phyloP scores from a whole-genome alignment of 1,140 invertebrate genomes.

The Lepidurus arcticus region DNA sequence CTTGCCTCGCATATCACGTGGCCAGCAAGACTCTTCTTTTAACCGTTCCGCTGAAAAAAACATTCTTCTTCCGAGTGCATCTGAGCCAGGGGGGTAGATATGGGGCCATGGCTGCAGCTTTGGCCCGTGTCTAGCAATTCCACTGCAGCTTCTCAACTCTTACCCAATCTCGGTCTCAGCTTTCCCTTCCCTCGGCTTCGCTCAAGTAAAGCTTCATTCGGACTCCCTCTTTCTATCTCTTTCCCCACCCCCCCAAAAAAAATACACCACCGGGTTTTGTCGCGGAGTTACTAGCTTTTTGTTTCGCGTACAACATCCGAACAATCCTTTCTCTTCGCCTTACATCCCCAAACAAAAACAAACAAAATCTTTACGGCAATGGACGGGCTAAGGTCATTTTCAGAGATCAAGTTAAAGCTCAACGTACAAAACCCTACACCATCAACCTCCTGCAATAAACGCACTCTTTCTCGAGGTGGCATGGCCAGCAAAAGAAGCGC shows the following conservation, averaged over 20 bases:
- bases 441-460: too few species aligned
- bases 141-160: neutral
- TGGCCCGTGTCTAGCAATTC: neutral
- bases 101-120: neutral
- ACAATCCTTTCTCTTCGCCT: too few species aligned
- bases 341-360: too few species aligned
- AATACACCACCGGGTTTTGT: neutral
- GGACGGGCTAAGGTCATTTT: too few species aligned
- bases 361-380: too few species aligned
- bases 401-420: too few species aligned
- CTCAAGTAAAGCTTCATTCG: neutral
- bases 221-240: neutral
- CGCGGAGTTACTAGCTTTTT: too few species aligned
- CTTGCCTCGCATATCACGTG: neutral
- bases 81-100: neutral
- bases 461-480: too few species aligned
- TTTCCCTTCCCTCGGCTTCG: neutral
- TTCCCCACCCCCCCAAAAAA: neutral
- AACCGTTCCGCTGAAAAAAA: neutral
- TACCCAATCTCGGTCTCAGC: neutral
- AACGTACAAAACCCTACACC: too few species aligned
- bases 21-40: neutral
- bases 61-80: neutral
- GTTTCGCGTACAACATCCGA: too few species aligned
- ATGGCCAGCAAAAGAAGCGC: too few species aligned